Evolutionary conservation across 2,113 vertebrate species (phyloP).

Genomic region (Setophaga coronata): DNA sequence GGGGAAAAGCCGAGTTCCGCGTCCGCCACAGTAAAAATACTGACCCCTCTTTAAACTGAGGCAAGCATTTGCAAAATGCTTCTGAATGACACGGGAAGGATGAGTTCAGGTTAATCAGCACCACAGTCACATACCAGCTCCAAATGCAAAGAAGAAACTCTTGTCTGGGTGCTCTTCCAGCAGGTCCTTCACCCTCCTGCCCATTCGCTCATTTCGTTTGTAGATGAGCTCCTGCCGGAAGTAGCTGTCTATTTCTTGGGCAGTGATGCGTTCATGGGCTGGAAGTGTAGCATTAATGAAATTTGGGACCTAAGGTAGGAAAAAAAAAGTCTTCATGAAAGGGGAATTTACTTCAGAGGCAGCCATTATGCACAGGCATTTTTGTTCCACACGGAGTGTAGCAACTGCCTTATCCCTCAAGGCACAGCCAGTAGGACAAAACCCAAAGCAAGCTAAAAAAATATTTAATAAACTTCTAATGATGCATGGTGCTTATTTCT

Average conservation of each 20-base stretch:
- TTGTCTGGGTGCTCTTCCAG: slow-evolving; percentile 84
- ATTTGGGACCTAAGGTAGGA: slow-evolving; percentile 79
- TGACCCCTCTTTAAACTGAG: not conserved
- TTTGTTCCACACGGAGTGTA: not conserved
- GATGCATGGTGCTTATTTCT: not conserved
- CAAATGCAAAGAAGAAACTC: slow-evolving; percentile 92
- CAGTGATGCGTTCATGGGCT: slow-evolving; percentile 80
- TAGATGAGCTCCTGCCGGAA: slow-evolving; percentile 88
- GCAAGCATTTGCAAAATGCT: not conserved
- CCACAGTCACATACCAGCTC: slow-evolving; percentile 79
- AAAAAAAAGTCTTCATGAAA: not conserved
- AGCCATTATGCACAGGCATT: not conserved
- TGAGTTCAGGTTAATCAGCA: not conserved
- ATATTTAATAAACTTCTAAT: not conserved
- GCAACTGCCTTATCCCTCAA: not conserved
- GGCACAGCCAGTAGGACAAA: not conserved
- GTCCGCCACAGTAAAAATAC: not conserved
- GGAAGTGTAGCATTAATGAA: slow-evolving; percentile 85
- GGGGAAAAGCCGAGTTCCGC: not conserved
- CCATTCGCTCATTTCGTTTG: slow-evolving; percentile 87
- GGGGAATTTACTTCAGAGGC: not conserved
- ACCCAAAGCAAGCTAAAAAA: not conserved
- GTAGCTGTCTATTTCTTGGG: slow-evolving; percentile 89
- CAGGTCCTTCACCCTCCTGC: slow-evolving; percentile 80
- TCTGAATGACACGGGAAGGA: not conserved